A percentile compares a stretch with the other conserved stretches of the same genome.
phyloP scores from a whole-genome alignment of 2,797 vertebrate genomes.

The Sitta carolinensis region DNA sequence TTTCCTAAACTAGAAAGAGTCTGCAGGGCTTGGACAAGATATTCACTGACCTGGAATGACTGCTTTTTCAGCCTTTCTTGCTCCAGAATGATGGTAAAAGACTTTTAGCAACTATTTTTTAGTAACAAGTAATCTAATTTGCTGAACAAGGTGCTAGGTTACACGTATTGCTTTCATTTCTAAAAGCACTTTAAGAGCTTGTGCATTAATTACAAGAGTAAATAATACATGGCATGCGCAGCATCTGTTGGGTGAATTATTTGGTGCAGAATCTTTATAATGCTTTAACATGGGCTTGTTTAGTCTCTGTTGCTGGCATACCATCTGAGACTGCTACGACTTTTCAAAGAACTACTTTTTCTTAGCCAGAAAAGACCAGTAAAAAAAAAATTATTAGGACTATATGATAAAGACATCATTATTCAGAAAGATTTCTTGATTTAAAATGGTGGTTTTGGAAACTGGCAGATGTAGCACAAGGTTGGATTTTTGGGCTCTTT shows the following conservation, averaged over 20 bases:
- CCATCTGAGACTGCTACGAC: background rate
- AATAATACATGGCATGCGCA: background rate
- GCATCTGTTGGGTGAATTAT: background rate
- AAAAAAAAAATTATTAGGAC: background rate
- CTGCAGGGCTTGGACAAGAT: background rate
- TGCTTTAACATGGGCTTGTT: background rate
- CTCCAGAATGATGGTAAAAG: constrained; percentile 19
- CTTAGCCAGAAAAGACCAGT: background rate
- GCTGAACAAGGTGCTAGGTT: background rate
- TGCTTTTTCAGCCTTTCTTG: constrained; percentile 25
- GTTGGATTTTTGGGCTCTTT: background rate
- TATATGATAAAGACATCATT: background rate
- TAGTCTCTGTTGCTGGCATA: background rate
- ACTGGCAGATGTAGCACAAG: background rate
- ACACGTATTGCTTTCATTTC: background rate
- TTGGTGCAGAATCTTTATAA: background rate
- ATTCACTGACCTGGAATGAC: constrained; percentile 26
- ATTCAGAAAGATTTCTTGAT: background rate
- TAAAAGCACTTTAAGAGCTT: background rate
- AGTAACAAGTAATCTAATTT: background rate
- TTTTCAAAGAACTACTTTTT: background rate
- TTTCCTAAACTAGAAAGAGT: constrained; percentile 30
- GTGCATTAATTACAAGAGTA: background rate
- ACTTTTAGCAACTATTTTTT: background rate
- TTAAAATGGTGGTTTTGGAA: background rate